Conservation (phyloP, 2,797 vertebrate species). For the Platyrinchus mystaceus region DNA sequence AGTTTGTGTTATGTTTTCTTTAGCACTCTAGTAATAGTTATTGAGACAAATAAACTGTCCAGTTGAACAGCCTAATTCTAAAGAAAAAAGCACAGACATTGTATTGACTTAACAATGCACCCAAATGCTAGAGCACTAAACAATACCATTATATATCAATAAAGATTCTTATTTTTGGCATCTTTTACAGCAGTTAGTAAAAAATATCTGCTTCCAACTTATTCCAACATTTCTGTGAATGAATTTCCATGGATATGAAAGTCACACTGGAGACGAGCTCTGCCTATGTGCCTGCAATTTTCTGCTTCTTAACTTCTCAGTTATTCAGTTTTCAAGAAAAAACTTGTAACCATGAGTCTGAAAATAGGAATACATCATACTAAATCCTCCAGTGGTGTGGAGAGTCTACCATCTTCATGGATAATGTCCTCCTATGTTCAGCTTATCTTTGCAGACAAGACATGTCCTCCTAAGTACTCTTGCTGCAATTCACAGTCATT, state of each 20-base stretch:
- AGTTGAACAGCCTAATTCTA: not conserved
- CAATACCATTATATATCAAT: not conserved
- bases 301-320: not conserved
- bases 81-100: not conserved
- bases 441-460: not conserved
- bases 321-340: not conserved
- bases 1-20: not conserved
- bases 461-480: not conserved
- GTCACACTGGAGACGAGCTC: not conserved
- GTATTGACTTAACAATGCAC: not conserved
- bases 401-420: not conserved
- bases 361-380: not conserved
- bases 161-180: not conserved
- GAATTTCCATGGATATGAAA: not conserved
- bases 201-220: not conserved
- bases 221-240: not conserved
- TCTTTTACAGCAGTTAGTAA: not conserved
- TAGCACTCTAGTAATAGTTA: not conserved
- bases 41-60: not conserved
- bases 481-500: not conserved
- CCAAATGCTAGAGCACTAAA: not conserved
- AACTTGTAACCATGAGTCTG: not conserved
- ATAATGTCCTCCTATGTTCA: not conserved
- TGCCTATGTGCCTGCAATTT: not conserved
- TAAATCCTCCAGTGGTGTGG: not conserved